phyloP scores from a whole-genome alignment of 37 sponge, comb jelly and placozoan species.

The Hexactinellida sp. region DNA sequence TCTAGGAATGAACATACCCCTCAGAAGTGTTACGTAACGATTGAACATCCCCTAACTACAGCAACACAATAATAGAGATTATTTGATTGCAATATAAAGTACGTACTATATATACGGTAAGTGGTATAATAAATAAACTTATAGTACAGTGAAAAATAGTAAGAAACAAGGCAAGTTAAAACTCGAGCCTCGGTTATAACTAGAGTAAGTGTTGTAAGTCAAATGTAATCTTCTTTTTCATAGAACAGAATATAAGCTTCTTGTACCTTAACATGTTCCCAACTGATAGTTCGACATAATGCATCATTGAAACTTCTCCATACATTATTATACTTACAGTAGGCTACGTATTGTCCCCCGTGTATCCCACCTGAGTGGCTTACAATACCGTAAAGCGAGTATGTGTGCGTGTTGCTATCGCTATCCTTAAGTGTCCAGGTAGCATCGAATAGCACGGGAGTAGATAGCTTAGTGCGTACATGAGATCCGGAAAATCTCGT shows the following conservation, averaged over 20 bases:
- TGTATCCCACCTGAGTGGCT: not conserved
- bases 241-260: slow-evolving; percentile 10
- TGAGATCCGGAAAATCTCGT: not conserved
- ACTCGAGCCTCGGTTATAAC: not conserved
- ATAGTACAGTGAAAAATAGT: not conserved
- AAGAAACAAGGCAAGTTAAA: not conserved
- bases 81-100: too few species aligned
- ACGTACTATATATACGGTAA: not conserved
- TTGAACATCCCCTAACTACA: too few species aligned
- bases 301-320: not conserved
- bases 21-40: too few species aligned
- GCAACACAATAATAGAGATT: too few species aligned
- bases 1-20: too few species aligned
- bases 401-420: not conserved
- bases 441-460: not conserved
- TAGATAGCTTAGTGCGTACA: not conserved
- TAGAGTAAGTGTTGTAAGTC: not conserved
- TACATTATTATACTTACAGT: not conserved
- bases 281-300: too few species aligned
- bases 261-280: not conserved
- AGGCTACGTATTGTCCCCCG: not conserved
- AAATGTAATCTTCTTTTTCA: not conserved
- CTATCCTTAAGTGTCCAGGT: not conserved
- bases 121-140: not conserved
- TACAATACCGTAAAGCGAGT: not conserved